Evolutionary conservation across 2,797 vertebrate genomes (phyloP).

Genomic region (Amphiprion clarkii): DNA sequence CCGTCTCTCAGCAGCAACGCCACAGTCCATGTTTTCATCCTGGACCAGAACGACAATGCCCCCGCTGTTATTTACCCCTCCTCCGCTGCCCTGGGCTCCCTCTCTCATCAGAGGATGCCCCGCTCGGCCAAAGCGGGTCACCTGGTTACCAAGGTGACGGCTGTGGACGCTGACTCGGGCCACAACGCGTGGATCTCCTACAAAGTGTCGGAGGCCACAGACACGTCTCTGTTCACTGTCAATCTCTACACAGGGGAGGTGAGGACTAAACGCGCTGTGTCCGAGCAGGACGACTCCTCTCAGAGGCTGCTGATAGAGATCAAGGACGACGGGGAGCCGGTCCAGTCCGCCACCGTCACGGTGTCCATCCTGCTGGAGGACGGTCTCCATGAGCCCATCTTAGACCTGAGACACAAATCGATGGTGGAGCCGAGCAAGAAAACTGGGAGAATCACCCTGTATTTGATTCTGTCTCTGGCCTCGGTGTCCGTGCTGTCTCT

Average conservation of each 20-base stretch:
- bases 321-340: conserved; percentile 79
- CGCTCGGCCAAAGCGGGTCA: conserved; percentile 74
- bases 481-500: conserved; percentile 78
- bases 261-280: conserved; percentile 81
- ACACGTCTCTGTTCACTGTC: conserved; percentile 84
- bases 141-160: conserved; percentile 85
- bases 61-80: conserved; percentile 84
- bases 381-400: conserved; percentile 73
- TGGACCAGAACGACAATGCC: conserved; percentile 84
- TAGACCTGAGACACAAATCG: conserved; percentile 66
- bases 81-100: conserved; percentile 69
- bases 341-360: conserved; percentile 77
- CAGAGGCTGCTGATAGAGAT: conserved; percentile 83
- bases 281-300: conserved; percentile 80
- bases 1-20: conserved; percentile 76
- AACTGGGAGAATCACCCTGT: conserved; percentile 73
- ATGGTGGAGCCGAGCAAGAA: conserved; percentile 61
- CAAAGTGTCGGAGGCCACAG: conserved; percentile 81
- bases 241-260: conserved; percentile 87
- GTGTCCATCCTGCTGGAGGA: conserved; percentile 77
- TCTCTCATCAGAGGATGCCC: conserved; percentile 79
- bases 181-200: conserved; percentile 91
- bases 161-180: conserved; percentile 89
- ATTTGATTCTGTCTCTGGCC: conserved; percentile 79
- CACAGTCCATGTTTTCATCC: conserved; percentile 82